These are phyloP conservation scores for Hypocryptadius cinnamomeus DNA, from an alignment of 2,113 vertebrate species.

Conservation along the genomic window DNA sequence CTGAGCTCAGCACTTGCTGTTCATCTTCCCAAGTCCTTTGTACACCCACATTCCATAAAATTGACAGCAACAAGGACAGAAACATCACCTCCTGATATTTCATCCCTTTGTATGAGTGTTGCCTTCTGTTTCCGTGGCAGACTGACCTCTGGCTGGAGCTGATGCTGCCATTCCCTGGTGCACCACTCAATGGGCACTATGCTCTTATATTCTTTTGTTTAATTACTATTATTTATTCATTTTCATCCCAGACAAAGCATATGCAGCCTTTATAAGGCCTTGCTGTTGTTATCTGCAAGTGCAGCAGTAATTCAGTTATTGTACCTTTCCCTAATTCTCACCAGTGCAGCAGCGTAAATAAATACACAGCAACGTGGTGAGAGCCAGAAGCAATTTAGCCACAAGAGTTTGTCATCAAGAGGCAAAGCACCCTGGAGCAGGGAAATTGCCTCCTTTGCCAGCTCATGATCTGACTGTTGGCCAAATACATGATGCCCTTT, in stretches of 20 bases:
- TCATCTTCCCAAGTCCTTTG: background rate
- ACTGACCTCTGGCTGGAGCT: background rate
- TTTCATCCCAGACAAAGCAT: background rate
- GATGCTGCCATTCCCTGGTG: background rate
- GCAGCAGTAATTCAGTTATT: background rate
- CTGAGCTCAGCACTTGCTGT: background rate
- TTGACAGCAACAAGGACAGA: background rate
- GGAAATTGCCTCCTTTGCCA: background rate
- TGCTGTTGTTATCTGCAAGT: background rate
- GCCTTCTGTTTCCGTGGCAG: background rate
- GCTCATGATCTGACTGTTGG: background rate
- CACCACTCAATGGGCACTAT: background rate
- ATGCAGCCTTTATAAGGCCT: background rate
- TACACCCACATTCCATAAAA: background rate
- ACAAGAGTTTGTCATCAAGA: background rate
- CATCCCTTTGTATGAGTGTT: background rate
- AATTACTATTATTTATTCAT: background rate
- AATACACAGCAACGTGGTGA: background rate
- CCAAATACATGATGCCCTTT: background rate
- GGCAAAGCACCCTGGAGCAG: background rate
- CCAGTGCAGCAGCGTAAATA: background rate
- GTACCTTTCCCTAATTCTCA: background rate
- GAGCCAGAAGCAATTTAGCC: constrained; percentile 8
- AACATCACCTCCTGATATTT: background rate
- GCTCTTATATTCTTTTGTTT: background rate